Percentiles rank a stretch among this genome's conserved stretches.
Evolutionary conservation across 2,888 invertebrate species (phyloP).

Genomic region (Aproaerema taeniolella): DNA sequence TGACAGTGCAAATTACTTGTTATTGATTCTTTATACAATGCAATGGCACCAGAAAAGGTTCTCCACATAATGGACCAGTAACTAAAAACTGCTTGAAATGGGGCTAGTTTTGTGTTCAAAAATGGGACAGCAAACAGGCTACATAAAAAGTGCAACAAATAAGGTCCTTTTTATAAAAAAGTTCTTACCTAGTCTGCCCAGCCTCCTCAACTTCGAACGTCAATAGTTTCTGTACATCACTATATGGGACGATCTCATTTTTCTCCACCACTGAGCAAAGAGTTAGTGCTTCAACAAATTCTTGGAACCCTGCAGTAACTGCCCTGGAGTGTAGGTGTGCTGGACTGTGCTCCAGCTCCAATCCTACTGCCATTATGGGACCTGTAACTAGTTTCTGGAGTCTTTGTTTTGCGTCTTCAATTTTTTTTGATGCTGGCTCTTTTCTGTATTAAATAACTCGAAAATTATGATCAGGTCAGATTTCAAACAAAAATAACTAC

Average conservation of each 20-base stretch:
- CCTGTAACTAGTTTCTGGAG: conserved; percentile 79
- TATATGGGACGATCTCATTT: conserved; percentile 78
- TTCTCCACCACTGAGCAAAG: conserved; percentile 83
- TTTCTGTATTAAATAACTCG: conserved; percentile 52
- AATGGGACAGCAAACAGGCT: no score
- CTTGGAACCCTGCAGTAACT: conserved; percentile 79
- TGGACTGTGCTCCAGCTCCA: conserved; percentile 84
- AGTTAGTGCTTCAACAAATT: conserved; percentile 91
- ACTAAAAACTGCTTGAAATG: no score
- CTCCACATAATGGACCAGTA: no score
- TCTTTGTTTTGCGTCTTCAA: conserved; percentile 78
- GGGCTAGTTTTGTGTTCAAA: no score
- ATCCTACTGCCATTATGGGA: conserved; percentile 78
- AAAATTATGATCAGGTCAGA: background rate
- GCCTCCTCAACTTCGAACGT: conserved; percentile 45
- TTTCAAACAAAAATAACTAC: no score
- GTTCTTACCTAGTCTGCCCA: conserved; percentile 10
- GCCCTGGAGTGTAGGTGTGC: conserved; percentile 66
- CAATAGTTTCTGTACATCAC: conserved; percentile 74
- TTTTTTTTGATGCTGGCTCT: conserved; percentile 44
- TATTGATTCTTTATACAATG: no score
- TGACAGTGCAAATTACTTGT: no score
- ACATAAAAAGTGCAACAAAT: no score
- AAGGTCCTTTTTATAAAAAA: no score
- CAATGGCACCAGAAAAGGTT: no score